phyloP scores from a whole-genome alignment of 1,140 invertebrate genomes.

The Agrilus planipennis region DNA sequence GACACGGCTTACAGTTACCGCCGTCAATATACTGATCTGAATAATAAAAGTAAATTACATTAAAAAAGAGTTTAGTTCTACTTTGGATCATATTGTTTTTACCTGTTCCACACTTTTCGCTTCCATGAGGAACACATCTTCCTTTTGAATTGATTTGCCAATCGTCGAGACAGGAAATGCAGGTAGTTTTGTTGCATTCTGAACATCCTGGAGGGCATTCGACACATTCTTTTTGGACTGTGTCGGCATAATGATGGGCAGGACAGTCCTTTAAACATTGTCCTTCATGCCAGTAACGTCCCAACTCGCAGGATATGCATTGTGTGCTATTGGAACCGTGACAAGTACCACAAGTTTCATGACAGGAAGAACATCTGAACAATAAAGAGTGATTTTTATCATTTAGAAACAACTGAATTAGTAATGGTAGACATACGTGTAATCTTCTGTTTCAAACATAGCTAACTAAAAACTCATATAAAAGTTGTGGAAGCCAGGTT shows the following conservation, averaged over 20 bases:
- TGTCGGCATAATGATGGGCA: slow-evolving; percentile 57
- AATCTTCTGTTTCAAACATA: too few species aligned
- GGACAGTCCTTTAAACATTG: slow-evolving; percentile 54
- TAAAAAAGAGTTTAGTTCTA: too few species aligned
- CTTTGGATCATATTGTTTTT: too few species aligned
- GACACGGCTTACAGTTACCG: slow-evolving; percentile 54
- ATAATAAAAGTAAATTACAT: slow-evolving; percentile 11
- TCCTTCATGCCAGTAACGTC: slow-evolving; percentile 52
- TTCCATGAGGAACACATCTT: slow-evolving; percentile 52
- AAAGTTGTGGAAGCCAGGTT: too few species aligned
- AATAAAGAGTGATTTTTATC: too few species aligned
- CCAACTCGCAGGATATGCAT: slow-evolving; percentile 65
- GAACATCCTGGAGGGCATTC: slow-evolving; percentile 61
- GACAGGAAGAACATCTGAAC: slow-evolving; percentile 65
- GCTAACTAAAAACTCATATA: too few species aligned
- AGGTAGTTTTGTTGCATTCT: slow-evolving; percentile 53
- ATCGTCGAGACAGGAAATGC: slow-evolving; percentile 53
- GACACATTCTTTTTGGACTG: slow-evolving; percentile 58
- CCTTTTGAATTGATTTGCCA: slow-evolving; percentile 63
- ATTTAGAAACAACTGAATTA: too few species aligned
- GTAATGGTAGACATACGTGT: too few species aligned
- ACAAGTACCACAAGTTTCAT: slow-evolving; percentile 70
- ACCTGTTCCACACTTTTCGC: slow-evolving; percentile 50
- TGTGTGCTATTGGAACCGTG: slow-evolving; percentile 61
- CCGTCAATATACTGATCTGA: slow-evolving; percentile 57